Conservation (phyloP, 1,140 invertebrate genomes). For the Drosophila murphyi region DNA sequence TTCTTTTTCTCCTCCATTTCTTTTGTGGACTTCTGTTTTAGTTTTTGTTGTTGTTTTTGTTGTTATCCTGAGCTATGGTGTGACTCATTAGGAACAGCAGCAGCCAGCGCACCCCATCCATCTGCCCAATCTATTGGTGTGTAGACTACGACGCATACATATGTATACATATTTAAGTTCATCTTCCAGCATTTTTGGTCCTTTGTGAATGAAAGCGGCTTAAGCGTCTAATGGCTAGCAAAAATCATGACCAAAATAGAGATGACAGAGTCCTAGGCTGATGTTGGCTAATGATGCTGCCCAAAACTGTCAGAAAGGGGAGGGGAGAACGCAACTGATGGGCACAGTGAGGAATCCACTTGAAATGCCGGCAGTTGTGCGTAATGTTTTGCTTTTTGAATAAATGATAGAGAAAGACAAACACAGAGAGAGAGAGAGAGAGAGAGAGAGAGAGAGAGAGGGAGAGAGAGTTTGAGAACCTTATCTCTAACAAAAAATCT, state of each 20-base stretch:
- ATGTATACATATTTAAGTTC: conserved; percentile 32
- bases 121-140: background rate
- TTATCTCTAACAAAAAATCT: too few relatives aligned
- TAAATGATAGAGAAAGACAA: background rate
- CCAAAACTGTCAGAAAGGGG: background rate
- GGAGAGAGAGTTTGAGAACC: too few relatives aligned
- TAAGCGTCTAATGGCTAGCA: conserved; percentile 62
- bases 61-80: conserved; percentile 34
- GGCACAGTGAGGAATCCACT: background rate
- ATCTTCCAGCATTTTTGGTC: conserved; percentile 22
- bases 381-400: background rate
- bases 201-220: conserved; percentile 41
- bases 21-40: too few relatives aligned
- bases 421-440: too few relatives aligned
- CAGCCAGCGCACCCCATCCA: conserved; percentile 2
- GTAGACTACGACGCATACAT: background rate
- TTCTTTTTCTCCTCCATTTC: background rate
- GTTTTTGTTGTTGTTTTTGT: background rate
- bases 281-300: conserved; percentile 25
- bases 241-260: conserved; percentile 61
- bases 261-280: conserved; percentile 42
- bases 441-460: too few relatives aligned
- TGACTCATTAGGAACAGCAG: conserved; percentile 56
- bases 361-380: conserved; percentile 1
- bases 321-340: background rate